Base-by-base conservation (phyloP, 2,113 vertebrate species). In the Excalfactoria chinensis region DNA sequence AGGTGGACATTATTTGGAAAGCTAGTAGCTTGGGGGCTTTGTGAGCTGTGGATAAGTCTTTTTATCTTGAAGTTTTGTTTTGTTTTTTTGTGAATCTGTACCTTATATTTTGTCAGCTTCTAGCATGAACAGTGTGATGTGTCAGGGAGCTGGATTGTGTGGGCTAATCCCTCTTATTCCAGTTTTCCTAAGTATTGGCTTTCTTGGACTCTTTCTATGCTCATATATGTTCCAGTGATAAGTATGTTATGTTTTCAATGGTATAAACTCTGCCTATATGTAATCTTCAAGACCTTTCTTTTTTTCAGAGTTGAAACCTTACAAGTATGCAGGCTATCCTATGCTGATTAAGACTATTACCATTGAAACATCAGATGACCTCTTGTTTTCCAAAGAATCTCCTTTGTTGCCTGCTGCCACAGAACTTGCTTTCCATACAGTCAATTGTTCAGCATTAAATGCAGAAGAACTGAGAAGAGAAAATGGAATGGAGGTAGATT, bases 311-410 rank as follows among this genome's bases (percentile, higher is more conserved):
- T 97, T 99, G 93, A 98, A 99, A 92, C 99, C 99, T 13, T 99
- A 99, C 96, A 99, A 99, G 89, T 99, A 99, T 30, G 99, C 99
- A 2, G 99, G 99, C 30, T 99, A 99, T 90, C 99, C 99, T 41
- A 99, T 99, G 99, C 98, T 99, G 71, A 99, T 99, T 86, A 99
- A 99, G 97, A 99, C 99, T 13, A 99, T 99, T 96, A 99, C 98
- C 22, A 98, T 99, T 98, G 99, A 99, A 97, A 99, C 99, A 0
- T 98, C 98, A 51, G 99, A 99, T 86, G 97, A 98, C 49, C 98
- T 98, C 88, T 98, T 99, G 30, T 99, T 99, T 97, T 99, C 99
- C 59, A 99, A 99, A 97, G 97, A 98, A 48, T 99, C 99, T 34
- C 98, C 99, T 5, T 93, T 99, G 49, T 97, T 99, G 84, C 99